A percentile compares a stretch with the other conserved stretches of the same genome.
phyloP scores from a whole-genome alignment of 2,797 vertebrate genomes.

The Caiman crocodilus region DNA sequence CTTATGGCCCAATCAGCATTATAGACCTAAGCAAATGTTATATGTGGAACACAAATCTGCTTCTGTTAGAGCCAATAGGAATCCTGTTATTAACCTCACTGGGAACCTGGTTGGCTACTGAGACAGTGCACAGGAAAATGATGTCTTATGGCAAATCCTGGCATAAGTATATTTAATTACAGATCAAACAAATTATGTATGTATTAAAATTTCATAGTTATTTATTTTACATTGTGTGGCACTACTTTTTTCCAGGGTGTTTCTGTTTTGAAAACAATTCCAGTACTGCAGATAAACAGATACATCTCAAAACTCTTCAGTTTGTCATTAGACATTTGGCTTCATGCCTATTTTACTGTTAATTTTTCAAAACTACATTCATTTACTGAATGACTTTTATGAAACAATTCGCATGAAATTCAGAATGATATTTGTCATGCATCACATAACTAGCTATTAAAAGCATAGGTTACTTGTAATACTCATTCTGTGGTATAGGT shows the following conservation, averaged over 20 bases:
- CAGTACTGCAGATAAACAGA: conserved; percentile 77
- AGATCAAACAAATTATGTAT: conserved; percentile 79
- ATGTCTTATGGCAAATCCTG: conserved; percentile 61
- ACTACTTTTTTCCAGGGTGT: conserved; percentile 75
- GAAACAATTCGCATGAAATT: conserved; percentile 81
- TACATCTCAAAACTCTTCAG: conserved; percentile 81
- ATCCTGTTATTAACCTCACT: not conserved
- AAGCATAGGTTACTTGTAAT: conserved; percentile 79
- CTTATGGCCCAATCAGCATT: conserved; percentile 51
- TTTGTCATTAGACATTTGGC: conserved; percentile 84
- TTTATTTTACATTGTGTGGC: conserved; percentile 67
- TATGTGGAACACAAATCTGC: not conserved
- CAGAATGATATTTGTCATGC: conserved; percentile 79
- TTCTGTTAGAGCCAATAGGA: conserved; percentile 34
- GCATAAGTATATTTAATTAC: conserved; percentile 71
- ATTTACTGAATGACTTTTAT: conserved; percentile 82
- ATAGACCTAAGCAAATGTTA: conserved; percentile 73
- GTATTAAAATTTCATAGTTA: conserved; percentile 79
- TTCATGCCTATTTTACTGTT: conserved; percentile 81
- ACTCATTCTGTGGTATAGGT: conserved; percentile 72
- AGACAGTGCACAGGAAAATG: conserved; percentile 17
- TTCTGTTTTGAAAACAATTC: conserved; percentile 84
- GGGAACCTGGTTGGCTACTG: no score
- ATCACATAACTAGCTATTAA: conserved; percentile 78
- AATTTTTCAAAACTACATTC: conserved; percentile 83